These are phyloP conservation scores for Trissolcus brochymenae DNA, from an alignment of 2,888 invertebrate species.

Conservation along the genomic window DNA sequence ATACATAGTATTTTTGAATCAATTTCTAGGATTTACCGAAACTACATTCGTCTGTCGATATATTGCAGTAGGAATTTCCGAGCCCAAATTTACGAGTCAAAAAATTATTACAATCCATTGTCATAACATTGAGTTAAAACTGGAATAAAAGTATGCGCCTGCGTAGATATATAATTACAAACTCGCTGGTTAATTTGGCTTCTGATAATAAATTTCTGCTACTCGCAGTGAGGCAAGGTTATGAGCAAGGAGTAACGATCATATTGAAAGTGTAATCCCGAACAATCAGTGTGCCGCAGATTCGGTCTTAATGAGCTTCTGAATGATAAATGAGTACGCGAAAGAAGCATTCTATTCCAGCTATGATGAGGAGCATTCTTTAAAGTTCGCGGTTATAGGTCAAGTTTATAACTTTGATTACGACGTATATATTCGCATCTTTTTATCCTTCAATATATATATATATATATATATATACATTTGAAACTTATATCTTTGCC, in stretches of 20 bases:
- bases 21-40: too few relatives aligned
- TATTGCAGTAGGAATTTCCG: too few relatives aligned
- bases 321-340: slow-evolving; percentile 78
- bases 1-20: too few relatives aligned
- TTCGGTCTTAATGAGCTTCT: slow-evolving; percentile 77
- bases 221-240: slow-evolving; percentile 40
- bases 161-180: too few relatives aligned
- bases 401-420: slow-evolving; percentile 56
- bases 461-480: too few relatives aligned
- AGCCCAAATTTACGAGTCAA: too few relatives aligned
- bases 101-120: too few relatives aligned
- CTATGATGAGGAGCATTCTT: slow-evolving; percentile 56
- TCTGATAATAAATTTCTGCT: slow-evolving; percentile 35
- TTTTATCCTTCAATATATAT: slow-evolving; percentile 60
- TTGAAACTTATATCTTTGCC: slow-evolving; percentile 75
- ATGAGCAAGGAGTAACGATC: slow-evolving; percentile 50
- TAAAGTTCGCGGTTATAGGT: slow-evolving; percentile 56
- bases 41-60: too few relatives aligned
- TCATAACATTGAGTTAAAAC: background rate
- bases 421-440: slow-evolving; percentile 63
- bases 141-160: slow-evolving; percentile 8
- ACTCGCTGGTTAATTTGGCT: slow-evolving; percentile 44
- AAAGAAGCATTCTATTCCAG: slow-evolving; percentile 75
- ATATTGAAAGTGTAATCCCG: slow-evolving; percentile 67
- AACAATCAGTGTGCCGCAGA: slow-evolving; percentile 75